Conservation (phyloP, 2,113 vertebrate species). For the Lepisosteus osseus region DNA sequence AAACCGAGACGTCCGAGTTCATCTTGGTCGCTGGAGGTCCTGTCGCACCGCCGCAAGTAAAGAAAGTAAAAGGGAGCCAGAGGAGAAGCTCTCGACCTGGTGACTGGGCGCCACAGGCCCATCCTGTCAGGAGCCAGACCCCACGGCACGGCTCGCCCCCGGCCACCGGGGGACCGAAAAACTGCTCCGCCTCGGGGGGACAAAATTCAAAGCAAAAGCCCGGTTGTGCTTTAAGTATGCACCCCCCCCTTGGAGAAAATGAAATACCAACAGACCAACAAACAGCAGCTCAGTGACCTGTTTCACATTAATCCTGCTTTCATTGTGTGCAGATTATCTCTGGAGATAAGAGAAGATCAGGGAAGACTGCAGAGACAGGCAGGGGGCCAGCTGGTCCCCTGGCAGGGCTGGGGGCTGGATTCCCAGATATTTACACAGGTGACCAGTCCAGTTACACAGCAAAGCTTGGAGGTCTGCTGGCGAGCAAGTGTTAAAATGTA, state of each 20-base stretch:
- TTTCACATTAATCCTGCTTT: neutral
- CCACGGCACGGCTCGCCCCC: neutral
- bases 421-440: too few species aligned
- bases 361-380: too few species aligned
- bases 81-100: neutral
- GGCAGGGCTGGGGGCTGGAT: too few species aligned
- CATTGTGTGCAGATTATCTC: slow-evolving; percentile 1
- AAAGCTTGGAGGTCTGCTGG: too few species aligned
- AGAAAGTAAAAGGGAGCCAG: neutral
- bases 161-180: slow-evolving; percentile 33
- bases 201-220: neutral
- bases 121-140: neutral
- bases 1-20: neutral
- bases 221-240: too few species aligned
- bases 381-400: too few species aligned
- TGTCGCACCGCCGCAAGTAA: neutral
- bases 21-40: neutral
- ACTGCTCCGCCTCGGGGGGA: slow-evolving; percentile 30
- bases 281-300: neutral
- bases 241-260: neutral
- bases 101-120: neutral
- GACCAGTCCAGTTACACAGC: too few species aligned
- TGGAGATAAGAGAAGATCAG: too few species aligned
- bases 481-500: too few species aligned
- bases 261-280: neutral